Base-by-base conservation (phyloP, 1,140 invertebrate species). In the Bombus breviceps region DNA sequence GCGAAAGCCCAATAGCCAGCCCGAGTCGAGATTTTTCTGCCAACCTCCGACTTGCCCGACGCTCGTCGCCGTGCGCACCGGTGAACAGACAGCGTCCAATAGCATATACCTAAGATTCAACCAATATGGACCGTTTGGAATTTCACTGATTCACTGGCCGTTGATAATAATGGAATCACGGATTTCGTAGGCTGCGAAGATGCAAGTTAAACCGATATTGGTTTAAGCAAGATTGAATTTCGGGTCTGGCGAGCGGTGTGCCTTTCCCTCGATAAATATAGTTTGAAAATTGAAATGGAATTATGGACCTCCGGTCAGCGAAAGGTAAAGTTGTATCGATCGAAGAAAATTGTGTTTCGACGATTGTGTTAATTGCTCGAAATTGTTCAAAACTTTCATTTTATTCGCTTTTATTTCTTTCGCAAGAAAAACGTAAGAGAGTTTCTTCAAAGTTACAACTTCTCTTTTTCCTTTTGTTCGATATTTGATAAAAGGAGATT, bases 191-290 rank as follows among this genome's bases (percentile, higher is more conserved):
- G 22, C n/a, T 34, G 15, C 37, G 37, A 9, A 62, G 59, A 32
- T 66, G n/a, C 15, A 8, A 64, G 76, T 66, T 43, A 66, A 77
- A 62, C 28, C 57, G 75, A 59, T 77, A 77, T 77, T 57, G 75
- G 37, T 62, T 77, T 62, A 77, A 62, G 57, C 39, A 32, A 77
- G 75, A 77, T 77, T 41, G 53, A 77, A 62, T 77, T 77, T 62
- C 32, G 25, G n/a, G 1, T 18, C 2, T 6, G 12, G 37, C 59
- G 25, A 43, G 22, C 39, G 9, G n/a, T 34, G 22, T 39, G 41
- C 18, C 34, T 64, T 15, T 28, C 39, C 15, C 8, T 25, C 3
- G 59, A 41, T 32, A 64, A 43, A 76, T 76, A 37, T 59, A 76
- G 32, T 12, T 57, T 3, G 47, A 57, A 57, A 59, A 76, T 76